Percentiles rank a stretch among this genome's conserved stretches.
phyloP scores from a whole-genome alignment of 2,113 vertebrate genomes.

The Turdus rufiventris region DNA sequence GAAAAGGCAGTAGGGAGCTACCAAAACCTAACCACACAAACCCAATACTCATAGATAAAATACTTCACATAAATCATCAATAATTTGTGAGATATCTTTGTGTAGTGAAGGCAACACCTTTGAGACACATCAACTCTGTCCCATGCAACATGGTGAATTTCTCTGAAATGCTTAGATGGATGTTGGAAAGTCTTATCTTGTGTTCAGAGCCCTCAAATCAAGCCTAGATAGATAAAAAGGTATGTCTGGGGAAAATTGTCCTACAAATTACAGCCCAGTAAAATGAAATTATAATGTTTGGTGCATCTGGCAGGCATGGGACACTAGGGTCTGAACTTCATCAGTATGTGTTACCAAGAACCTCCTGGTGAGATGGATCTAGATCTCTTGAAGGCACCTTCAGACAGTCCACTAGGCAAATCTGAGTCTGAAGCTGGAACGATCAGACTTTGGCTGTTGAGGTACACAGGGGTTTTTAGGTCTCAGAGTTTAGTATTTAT shows the following conservation, averaged over 20 bases:
- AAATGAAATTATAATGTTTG: background rate
- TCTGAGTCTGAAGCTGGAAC: background rate
- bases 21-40: background rate
- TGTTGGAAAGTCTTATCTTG: background rate
- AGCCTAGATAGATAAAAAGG: background rate
- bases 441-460: background rate
- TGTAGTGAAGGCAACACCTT: background rate
- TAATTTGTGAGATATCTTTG: background rate
- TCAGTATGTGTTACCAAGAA: background rate
- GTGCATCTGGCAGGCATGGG: background rate
- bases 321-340: background rate
- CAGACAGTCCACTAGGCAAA: background rate
- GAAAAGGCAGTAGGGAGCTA: background rate
- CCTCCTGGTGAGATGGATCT: background rate
- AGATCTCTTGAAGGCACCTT: background rate
- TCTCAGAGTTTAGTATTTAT: background rate
- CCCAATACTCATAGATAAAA: background rate
- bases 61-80: background rate
- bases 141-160: background rate
- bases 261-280: background rate
- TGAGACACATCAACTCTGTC: background rate
- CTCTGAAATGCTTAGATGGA: background rate
- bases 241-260: background rate
- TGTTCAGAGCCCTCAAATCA: background rate
- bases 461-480: fast-evolving